Evolutionary conservation across 2,113 vertebrate species (phyloP).

Genomic region (Boleophthalmus pectinirostris): DNA sequence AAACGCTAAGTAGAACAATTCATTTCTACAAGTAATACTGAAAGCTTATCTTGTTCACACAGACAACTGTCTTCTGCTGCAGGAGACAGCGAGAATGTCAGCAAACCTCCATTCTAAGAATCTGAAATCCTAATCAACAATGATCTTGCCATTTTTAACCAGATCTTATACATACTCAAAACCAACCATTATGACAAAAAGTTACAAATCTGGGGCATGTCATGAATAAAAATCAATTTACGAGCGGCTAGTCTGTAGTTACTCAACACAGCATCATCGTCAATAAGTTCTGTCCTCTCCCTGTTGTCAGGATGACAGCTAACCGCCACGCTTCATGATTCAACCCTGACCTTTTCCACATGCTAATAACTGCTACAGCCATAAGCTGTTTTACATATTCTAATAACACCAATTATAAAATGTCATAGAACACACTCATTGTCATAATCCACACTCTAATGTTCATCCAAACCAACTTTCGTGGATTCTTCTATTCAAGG

Average conservation of each 20-base stretch:
- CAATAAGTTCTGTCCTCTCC: background rate
- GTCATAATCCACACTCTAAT: background rate
- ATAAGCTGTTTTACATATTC: background rate
- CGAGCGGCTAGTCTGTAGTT: too few species aligned
- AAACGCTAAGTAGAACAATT: too few species aligned
- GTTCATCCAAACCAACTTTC: background rate
- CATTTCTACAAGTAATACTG: too few species aligned
- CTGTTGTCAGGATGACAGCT: background rate
- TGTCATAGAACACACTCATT: background rate
- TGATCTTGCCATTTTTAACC: too few species aligned
- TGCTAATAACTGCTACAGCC: background rate
- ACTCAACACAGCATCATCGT: background rate
- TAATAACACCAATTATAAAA: background rate
- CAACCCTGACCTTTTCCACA: background rate
- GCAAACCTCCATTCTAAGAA: too few species aligned
- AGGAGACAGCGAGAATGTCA: too few species aligned
- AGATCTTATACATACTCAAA: too few species aligned
- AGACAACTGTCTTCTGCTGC: background rate
- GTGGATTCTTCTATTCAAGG: too few species aligned
- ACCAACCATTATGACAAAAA: too few species aligned
- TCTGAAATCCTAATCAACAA: too few species aligned
- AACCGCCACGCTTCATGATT: background rate
- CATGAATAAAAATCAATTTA: too few species aligned
- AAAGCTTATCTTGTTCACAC: background rate
- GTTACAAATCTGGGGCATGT: too few species aligned